These are phyloP conservation scores for Phyllostomus hastatus DNA, from an alignment of 2,113 vertebrate genomes.

Conservation along the genomic window DNA sequence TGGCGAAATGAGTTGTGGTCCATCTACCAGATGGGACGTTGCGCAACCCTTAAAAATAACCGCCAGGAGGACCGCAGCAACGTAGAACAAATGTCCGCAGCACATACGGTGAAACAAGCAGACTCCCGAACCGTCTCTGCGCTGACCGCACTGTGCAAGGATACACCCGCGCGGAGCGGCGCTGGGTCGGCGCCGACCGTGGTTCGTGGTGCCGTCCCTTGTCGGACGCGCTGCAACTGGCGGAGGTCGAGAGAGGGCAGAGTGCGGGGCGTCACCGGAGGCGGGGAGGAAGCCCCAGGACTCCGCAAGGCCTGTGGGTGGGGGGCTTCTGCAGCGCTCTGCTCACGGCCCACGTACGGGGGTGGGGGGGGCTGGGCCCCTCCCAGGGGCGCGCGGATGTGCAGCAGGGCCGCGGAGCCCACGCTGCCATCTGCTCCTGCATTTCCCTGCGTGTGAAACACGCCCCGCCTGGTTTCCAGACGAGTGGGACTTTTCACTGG, in stretches of 20 bases:
- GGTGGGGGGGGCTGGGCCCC: neutral
- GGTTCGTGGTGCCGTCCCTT: neutral
- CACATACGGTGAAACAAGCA: neutral
- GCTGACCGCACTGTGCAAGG: neutral
- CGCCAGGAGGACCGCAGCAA: neutral
- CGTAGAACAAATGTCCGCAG: neutral
- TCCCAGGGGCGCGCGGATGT: rapidly evolving
- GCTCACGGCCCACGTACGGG: too few relatives aligned
- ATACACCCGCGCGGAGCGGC: neutral
- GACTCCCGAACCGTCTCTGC: neutral
- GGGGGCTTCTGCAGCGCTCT: too few relatives aligned
- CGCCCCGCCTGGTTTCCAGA: neutral
- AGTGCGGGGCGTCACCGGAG: neutral
- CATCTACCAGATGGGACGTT: conserved; percentile 15
- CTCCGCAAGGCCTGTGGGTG: neutral
- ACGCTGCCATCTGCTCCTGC: neutral
- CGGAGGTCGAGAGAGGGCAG: neutral
- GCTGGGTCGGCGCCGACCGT: rapidly evolving
- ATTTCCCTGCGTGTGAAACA: neutral
- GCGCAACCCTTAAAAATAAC: conserved; percentile 46
- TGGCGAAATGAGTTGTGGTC: neutral
- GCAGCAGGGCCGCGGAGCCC: too few relatives aligned
- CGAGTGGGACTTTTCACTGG: neutral
- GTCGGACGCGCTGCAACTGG: rapidly evolving
- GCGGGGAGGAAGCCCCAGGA: rapidly evolving